Evolutionary conservation across 2,113 vertebrate species (phyloP).

Genomic region (Pheucticus melanocephalus): DNA sequence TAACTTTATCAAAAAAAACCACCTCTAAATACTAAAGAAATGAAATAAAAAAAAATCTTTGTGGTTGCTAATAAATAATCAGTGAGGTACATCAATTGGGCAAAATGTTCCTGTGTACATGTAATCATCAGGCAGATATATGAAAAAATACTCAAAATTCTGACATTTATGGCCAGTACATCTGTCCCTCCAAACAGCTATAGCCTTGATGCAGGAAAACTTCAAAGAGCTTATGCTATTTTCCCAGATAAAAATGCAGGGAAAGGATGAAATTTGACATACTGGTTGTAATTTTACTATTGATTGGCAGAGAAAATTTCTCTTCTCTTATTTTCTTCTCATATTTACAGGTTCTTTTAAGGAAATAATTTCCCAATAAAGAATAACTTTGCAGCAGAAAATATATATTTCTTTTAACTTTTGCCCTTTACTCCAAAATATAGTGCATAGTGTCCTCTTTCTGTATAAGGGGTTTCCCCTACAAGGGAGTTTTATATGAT

Average conservation of each 20-base stretch:
- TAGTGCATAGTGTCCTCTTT: neutral
- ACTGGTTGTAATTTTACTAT: neutral
- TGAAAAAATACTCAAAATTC: neutral
- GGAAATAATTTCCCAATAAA: neutral
- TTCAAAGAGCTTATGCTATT: neutral
- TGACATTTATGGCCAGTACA: neutral
- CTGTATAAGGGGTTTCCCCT: neutral
- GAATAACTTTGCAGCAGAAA: neutral
- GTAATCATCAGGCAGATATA: neutral
- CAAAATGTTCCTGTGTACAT: neutral
- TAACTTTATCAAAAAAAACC: neutral
- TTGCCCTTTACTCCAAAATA: neutral
- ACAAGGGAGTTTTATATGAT: neutral
- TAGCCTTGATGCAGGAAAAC: neutral
- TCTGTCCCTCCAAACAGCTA: neutral
- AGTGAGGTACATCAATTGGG: neutral
- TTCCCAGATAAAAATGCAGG: neutral
- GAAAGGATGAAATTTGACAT: neutral
- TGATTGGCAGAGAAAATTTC: neutral
- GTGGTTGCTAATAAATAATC: neutral
- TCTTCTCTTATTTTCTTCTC: neutral
- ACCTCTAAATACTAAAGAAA: neutral
- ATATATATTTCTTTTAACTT: neutral
- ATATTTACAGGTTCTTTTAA: neutral
- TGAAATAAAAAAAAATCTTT: neutral